These are phyloP conservation scores for Elanus axillaris DNA, from an alignment of 2,113 vertebrate species.

Conservation along the genomic window DNA sequence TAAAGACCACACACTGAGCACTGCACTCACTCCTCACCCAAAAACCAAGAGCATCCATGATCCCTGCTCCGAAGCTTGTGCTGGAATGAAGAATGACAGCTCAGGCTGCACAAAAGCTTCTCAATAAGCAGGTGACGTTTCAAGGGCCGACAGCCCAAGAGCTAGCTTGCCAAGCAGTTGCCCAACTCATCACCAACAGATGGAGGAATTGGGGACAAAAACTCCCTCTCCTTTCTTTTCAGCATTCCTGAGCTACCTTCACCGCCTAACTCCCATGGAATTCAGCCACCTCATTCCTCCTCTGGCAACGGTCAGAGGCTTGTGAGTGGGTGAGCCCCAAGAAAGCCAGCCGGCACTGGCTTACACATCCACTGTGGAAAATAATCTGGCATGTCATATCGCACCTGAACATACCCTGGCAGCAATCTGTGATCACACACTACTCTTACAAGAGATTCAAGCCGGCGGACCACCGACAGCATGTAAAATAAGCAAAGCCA, in stretches of 20 bases:
- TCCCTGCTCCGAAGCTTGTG: neutral
- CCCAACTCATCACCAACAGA: too few relatives aligned
- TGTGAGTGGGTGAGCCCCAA: neutral
- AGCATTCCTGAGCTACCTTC: neutral
- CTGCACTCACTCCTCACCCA: neutral
- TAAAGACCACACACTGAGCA: neutral
- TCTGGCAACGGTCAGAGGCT: neutral
- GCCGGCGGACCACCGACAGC: neutral
- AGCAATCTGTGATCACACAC: neutral
- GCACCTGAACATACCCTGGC: neutral
- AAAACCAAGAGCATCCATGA: neutral
- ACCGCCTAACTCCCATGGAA: neutral
- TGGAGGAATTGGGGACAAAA: neutral
- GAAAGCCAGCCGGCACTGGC: neutral
- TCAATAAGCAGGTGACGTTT: neutral
- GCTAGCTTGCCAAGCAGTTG: neutral
- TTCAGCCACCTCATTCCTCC: neutral
- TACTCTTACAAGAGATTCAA: neutral
- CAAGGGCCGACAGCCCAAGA: neutral
- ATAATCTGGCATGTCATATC: neutral
- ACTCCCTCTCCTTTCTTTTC: neutral
- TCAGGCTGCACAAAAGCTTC: neutral
- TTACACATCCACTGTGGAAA: too few relatives aligned
- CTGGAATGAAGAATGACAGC: neutral
- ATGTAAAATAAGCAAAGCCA: neutral